Evolutionary conservation across 2,113 vertebrate species (phyloP).

Genomic region (Agapornis roseicollis): DNA sequence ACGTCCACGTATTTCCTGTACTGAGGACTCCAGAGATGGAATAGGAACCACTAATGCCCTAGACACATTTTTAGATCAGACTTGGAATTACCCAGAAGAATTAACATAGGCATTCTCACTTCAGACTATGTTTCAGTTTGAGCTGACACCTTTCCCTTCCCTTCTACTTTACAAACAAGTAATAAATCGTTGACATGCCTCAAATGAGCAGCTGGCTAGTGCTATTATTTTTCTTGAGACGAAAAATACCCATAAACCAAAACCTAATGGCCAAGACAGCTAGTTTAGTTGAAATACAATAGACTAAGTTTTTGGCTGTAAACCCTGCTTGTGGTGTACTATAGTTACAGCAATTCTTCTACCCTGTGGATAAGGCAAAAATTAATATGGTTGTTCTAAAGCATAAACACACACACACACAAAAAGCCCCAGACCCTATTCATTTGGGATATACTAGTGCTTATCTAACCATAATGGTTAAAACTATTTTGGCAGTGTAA

Average conservation of each 20-base stretch:
- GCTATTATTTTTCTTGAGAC: not conserved
- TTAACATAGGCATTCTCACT: not conserved
- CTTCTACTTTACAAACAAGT: not conserved
- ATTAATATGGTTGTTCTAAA: not conserved
- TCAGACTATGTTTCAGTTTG: slow-evolving; percentile 6
- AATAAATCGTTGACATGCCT: not conserved
- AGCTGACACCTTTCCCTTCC: not conserved
- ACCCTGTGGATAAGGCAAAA: slow-evolving; percentile 8
- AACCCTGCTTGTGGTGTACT: not conserved
- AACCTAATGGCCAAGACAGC: not conserved
- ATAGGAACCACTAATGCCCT: not conserved
- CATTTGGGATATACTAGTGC: slow-evolving; percentile 46
- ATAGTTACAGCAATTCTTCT: not conserved
- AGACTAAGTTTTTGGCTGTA: not conserved
- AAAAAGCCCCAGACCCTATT: slow-evolving; percentile 4
- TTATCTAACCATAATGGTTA: slow-evolving; percentile 56
- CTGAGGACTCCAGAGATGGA: not conserved
- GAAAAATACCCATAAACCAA: not conserved
- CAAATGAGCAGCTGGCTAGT: not conserved
- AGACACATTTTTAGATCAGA: not conserved
- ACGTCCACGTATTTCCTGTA: not conserved
- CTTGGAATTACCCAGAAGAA: not conserved
- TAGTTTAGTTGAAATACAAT: not conserved
- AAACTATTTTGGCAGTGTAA: slow-evolving; percentile 62
- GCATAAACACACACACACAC: not conserved